Conservation (phyloP, 1,140 invertebrate species). For the Drosophila parvula region DNA sequence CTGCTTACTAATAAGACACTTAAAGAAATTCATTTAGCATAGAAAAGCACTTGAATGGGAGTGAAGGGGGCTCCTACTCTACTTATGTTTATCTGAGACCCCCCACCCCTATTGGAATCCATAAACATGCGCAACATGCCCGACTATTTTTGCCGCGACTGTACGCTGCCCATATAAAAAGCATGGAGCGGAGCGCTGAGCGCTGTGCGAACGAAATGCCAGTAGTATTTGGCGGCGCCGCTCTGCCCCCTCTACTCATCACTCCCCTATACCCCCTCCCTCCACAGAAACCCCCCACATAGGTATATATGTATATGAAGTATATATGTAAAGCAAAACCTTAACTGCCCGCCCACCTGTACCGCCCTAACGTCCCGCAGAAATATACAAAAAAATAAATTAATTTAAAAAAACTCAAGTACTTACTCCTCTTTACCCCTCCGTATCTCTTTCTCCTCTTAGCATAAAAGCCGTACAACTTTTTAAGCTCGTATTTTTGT, state of each 20-base stretch:
- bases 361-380: slow-evolving; percentile 11
- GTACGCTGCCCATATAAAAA: slow-evolving; percentile 79
- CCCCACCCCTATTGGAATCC: slow-evolving; percentile 15
- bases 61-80: not conserved
- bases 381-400: not conserved
- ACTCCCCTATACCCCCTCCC: slow-evolving; percentile 1
- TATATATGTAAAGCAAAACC: slow-evolving; percentile 13
- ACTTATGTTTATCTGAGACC: slow-evolving; percentile 14
- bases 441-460: not conserved
- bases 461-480: slow-evolving; percentile 15
- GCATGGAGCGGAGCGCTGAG: slow-evolving; percentile 69
- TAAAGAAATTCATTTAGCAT: slow-evolving; percentile 9
- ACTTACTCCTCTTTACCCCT: not conserved
- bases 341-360: slow-evolving; percentile 62
- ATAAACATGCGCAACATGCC: slow-evolving; percentile 56
- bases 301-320: slow-evolving; percentile 2
- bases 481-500: slow-evolving; percentile 1
- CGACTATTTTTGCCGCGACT: slow-evolving; percentile 79
- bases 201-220: slow-evolving; percentile 78
- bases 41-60: slow-evolving; percentile 4
- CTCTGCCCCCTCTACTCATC: slow-evolving; percentile 37
- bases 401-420: not conserved
- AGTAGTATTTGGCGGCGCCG: slow-evolving; percentile 76
- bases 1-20: slow-evolving; percentile 6
- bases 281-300: slow-evolving; percentile 17